phyloP scores from a whole-genome alignment of 1,140 invertebrate species.

The Manduca sexta region DNA sequence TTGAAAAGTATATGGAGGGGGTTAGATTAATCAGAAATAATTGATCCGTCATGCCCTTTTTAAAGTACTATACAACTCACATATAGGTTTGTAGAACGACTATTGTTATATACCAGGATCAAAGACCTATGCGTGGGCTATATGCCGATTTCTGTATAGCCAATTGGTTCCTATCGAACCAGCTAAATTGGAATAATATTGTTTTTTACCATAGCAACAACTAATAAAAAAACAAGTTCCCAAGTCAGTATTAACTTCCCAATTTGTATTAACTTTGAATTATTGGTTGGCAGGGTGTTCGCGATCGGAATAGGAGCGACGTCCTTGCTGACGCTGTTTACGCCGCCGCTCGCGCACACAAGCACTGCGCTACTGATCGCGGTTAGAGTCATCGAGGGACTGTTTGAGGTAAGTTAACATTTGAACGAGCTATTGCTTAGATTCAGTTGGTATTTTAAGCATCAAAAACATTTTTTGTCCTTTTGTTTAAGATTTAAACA shows the following conservation, averaged over 20 bases:
- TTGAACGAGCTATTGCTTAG: neutral
- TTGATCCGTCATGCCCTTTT: neutral
- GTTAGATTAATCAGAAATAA: neutral
- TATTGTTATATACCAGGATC: neutral
- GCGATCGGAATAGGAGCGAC: conserved; percentile 87
- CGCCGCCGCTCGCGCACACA: conserved; percentile 82
- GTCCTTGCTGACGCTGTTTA: conserved; percentile 87
- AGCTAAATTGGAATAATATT: no score
- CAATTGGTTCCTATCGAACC: no score
- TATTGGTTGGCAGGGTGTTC: conserved; percentile 58
- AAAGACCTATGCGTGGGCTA: no score
- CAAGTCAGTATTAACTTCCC: no score
- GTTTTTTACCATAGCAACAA: no score
- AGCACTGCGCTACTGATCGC: conserved; percentile 82
- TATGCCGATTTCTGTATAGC: no score
- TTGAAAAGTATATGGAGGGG: no score
- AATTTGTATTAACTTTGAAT: no score
- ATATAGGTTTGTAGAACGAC: neutral
- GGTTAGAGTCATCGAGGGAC: conserved; percentile 87
- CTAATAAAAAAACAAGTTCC: no score
- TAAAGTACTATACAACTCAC: neutral
- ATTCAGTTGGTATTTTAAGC: no score
- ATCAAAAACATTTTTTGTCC: no score
- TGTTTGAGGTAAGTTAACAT: conserved; percentile 88
- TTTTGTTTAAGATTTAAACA: no score